phyloP scores from a whole-genome alignment of 2,888 invertebrate species.

The Drosophila anceps region DNA sequence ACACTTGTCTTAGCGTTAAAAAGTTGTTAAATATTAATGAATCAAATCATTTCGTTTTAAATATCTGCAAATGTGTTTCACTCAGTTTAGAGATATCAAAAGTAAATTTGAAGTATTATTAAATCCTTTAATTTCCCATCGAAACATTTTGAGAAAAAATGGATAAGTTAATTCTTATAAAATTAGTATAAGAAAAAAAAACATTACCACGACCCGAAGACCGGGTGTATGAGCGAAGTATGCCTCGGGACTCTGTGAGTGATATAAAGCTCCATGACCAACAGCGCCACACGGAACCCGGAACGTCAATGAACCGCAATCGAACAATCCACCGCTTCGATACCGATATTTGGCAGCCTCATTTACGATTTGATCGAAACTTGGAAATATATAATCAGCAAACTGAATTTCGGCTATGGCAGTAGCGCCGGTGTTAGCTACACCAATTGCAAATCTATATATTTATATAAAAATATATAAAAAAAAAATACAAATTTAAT shows the following conservation, averaged over 20 bases:
- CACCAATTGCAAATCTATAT: constrained; percentile 96
- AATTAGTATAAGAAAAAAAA: background rate
- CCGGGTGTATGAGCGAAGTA: constrained; percentile 97
- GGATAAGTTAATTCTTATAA: no score
- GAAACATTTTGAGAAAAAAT: no score
- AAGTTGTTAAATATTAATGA: no score
- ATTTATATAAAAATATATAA: background rate
- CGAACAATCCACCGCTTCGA: constrained; percentile 94
- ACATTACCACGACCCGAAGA: constrained; percentile 90
- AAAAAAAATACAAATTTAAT: background rate
- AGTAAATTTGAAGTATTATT: no score
- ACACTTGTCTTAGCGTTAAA: no score
- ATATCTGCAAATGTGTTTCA: background rate
- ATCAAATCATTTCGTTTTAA: background rate
- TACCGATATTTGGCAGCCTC: constrained; percentile 98
- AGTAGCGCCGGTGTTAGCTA: constrained; percentile 95
- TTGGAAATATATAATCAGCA: constrained; percentile 99
- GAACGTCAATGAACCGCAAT: constrained; percentile 96
- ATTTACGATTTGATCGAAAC: constrained; percentile 97
- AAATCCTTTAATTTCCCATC: no score
- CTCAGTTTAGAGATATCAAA: no score
- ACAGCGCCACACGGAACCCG: constrained; percentile 98
- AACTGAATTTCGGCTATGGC: constrained; percentile 99
- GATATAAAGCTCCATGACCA: constrained; percentile 98
- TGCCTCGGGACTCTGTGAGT: constrained; percentile 99